A percentile compares a stretch with the other conserved stretches of the same genome.
Evolutionary conservation across 1,140 invertebrate species (phyloP).

Genomic region (Drosophila gunungcola): DNA sequence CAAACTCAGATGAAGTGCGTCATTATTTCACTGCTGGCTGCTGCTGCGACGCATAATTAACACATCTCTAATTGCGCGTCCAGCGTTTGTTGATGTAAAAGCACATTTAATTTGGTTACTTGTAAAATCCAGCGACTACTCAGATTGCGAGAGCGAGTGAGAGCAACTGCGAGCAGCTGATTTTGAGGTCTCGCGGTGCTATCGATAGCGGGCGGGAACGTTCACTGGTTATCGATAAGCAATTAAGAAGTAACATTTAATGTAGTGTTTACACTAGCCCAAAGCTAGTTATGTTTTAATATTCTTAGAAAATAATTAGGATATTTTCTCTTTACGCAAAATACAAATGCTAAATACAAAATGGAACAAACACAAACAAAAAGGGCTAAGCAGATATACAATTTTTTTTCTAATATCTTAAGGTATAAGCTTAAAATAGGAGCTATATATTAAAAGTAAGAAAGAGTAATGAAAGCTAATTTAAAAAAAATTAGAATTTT

Average conservation of each 20-base stretch:
- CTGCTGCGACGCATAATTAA: constrained; percentile 34
- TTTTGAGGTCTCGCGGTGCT: background rate
- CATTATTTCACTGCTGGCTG: constrained; percentile 22
- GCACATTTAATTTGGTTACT: constrained; percentile 52
- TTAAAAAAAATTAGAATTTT: too few species aligned
- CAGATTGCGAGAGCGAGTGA: constrained; percentile 23
- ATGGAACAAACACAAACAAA: too few species aligned
- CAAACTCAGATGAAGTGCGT: constrained; percentile 14
- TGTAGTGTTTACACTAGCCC: background rate
- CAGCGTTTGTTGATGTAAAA: constrained; percentile 52
- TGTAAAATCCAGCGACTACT: constrained; percentile 41
- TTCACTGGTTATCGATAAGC: constrained; percentile 1
- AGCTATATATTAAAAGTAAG: too few species aligned
- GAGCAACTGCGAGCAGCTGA: constrained; percentile 22
- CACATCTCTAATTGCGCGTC: constrained; percentile 31
- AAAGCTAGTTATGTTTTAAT: too few species aligned
- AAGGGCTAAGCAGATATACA: too few species aligned
- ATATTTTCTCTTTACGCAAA: too few species aligned
- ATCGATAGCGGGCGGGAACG: constrained; percentile 5
- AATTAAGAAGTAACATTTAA: background rate
- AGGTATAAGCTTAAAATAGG: too few species aligned
- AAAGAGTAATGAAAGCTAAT: too few species aligned
- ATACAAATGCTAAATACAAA: too few species aligned
- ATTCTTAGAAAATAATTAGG: too few species aligned
- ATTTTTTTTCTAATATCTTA: too few species aligned